Percentiles rank a stretch among this genome's conserved stretches.
phyloP scores from a whole-genome alignment of 2,113 vertebrate genomes.

The Martes martes region DNA sequence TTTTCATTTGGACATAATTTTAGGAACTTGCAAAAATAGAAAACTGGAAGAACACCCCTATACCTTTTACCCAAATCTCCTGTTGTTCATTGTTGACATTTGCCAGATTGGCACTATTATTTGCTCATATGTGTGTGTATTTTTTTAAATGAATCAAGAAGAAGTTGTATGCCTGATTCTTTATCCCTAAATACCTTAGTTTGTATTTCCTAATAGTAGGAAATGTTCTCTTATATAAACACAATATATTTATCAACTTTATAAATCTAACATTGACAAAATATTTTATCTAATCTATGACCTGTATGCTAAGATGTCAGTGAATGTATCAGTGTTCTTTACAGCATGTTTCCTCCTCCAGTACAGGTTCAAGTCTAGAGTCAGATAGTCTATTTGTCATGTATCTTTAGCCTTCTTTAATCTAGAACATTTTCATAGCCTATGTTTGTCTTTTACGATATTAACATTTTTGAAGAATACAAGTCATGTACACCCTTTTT shows the following conservation, averaged over 20 bases:
- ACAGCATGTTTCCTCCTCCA: not conserved
- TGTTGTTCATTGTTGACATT: not conserved
- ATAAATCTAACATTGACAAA: not conserved
- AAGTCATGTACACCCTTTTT: not conserved
- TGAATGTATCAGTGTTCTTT: not conserved
- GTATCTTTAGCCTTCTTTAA: not conserved
- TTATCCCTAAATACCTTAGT: not conserved
- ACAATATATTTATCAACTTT: not conserved
- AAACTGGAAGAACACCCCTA: not conserved
- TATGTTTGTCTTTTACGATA: not conserved
- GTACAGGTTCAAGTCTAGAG: not conserved
- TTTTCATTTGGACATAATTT: not conserved
- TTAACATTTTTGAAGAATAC: not conserved
- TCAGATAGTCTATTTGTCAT: not conserved
- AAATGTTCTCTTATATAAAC: not conserved
- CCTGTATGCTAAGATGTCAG: not conserved
- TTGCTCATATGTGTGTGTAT: not conserved
- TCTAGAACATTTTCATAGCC: not conserved
- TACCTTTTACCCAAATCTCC: not conserved
- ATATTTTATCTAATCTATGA: not conserved
- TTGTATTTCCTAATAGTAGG: not conserved
- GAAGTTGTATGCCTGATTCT: not conserved
- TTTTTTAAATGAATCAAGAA: not conserved
- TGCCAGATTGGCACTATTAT: not conserved
- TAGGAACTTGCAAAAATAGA: not conserved